Evolutionary conservation across 1,140 invertebrate genomes (phyloP).

Genomic region (Asbolus verrucosus): DNA sequence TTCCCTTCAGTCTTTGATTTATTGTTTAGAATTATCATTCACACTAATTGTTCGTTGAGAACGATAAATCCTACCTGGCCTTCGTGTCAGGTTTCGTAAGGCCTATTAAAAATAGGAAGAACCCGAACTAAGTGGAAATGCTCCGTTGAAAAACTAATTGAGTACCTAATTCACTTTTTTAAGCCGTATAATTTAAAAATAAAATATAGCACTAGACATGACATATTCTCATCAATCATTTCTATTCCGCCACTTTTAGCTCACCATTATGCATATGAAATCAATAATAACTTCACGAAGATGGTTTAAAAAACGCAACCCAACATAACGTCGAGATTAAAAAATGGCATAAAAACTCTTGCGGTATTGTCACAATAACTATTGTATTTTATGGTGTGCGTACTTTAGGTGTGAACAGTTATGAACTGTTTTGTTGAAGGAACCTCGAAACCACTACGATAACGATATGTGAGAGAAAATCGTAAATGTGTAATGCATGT

Average conservation of each 20-base stretch:
- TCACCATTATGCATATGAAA: slow-evolving; percentile 17
- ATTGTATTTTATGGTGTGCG: background rate
- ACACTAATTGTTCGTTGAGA: slow-evolving; percentile 3
- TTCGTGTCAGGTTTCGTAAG: background rate
- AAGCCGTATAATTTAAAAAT: slow-evolving; percentile 26
- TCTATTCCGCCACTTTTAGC: slow-evolving; percentile 32
- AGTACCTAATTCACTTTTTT: slow-evolving; percentile 23
- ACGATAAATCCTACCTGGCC: background rate
- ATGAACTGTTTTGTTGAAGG: too few species aligned
- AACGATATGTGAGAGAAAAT: too few species aligned
- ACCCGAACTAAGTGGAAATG: background rate
- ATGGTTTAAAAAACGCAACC: slow-evolving; percentile 2
- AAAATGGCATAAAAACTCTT: background rate
- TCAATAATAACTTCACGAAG: slow-evolving; percentile 25
- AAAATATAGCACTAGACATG: slow-evolving; percentile 26
- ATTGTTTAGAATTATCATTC: slow-evolving; percentile 11
- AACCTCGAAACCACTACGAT: too few species aligned
- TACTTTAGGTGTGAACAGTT: too few species aligned
- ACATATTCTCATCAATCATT: slow-evolving; percentile 28
- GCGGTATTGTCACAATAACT: background rate
- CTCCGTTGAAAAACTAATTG: slow-evolving; percentile 1
- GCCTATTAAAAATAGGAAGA: slow-evolving; percentile 1
- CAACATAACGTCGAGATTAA: background rate
- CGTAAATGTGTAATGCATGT: too few species aligned
- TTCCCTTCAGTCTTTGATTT: slow-evolving; percentile 2